Base-by-base conservation (phyloP, 2,113 vertebrate species). In the Nothobranchius kuhntae region DNA sequence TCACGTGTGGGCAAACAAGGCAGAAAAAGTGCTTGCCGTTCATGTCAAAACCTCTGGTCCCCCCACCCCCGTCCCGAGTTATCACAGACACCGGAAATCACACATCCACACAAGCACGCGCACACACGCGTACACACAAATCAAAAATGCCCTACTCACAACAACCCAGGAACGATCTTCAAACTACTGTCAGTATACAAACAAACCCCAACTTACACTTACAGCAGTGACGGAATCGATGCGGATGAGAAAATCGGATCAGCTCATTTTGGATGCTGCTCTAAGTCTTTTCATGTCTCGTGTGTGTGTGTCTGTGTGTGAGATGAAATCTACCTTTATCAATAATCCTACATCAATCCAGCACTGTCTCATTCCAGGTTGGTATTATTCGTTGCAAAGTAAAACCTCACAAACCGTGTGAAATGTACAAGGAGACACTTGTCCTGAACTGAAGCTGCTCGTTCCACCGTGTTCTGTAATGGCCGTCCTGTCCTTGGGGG, bases 171-270 rank as follows among this genome's bases (percentile, higher is more conserved):
- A 75, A 88, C 74, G 55, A 81, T 81, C 84, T 87, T 83, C 75
- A 86, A 86, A 91, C 77, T 79, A 84, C 86, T 80, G 80, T 87
- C 89, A 87, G 82, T 89, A 86, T 88, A 91, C 90, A 86, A 89
- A 92, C 86, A 83, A 86, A 92, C 93, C 92, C 91, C 91, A 93
- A 93, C 91, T 92, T 93, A 93, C 91, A 93, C 91, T 92, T 93
- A 93, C 91, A 92, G 91, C 89, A 91, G 91, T 91, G 87, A 90
- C 80, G 86, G 65, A 90, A 67, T 51, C 71, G 73, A 88, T 79
- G 86, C 81, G 82, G 73, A 80, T 81, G 83, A 78, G 64, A 65
- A 79, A 79, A 77, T 75, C n/a, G 21, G 46, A 77, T 78, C 47
- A 74, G 82, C 78, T 85, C 59, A 77, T 71, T 64, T 66, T 69